Evolutionary conservation across 1,140 invertebrate species (phyloP).

Genomic region (Drosophila lacertosa): DNA sequence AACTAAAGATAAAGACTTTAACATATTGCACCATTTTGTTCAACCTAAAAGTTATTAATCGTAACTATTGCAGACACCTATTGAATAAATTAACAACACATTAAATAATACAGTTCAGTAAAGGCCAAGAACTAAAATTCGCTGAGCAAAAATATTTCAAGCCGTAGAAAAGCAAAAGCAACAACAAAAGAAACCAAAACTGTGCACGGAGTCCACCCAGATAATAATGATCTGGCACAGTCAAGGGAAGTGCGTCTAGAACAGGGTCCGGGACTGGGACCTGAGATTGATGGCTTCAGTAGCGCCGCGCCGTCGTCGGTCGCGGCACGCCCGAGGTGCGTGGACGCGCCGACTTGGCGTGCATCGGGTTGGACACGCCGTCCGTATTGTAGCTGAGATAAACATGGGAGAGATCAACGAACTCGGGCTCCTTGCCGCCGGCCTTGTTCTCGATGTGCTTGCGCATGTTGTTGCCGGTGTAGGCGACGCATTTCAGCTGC

Average conservation of each 20-base stretch:
- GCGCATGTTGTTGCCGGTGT: constrained; percentile 99
- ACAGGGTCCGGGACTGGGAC: constrained; percentile 19
- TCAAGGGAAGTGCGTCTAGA: too few species aligned
- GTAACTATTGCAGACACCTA: constrained; percentile 49
- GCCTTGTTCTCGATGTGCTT: constrained; percentile 85
- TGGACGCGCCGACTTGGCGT: constrained; percentile 73
- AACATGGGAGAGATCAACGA: constrained; percentile 81
- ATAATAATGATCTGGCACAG: not conserved
- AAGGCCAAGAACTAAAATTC: constrained; percentile 35
- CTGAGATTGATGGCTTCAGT: constrained; percentile 51
- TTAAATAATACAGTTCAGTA: constrained; percentile 39
- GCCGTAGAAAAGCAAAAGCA: constrained; percentile 54
- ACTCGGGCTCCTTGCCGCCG: constrained; percentile 76
- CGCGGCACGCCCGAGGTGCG: constrained; percentile 81
- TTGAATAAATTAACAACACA: constrained; percentile 68
- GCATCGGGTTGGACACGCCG: constrained; percentile 72
- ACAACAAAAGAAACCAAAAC: constrained; percentile 59
- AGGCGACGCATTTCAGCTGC: constrained; percentile 98
- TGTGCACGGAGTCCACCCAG: constrained; percentile 33
- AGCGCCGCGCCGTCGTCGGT: constrained; percentile 80
- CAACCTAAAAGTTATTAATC: constrained; percentile 56
- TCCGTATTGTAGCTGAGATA: constrained; percentile 83
- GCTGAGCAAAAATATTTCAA: constrained; percentile 61
- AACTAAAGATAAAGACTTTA: constrained; percentile 53
- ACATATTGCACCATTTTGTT: constrained; percentile 68